Base-by-base conservation (phyloP, 1,140 invertebrate genomes). In the Drosophila nigromelanica region DNA sequence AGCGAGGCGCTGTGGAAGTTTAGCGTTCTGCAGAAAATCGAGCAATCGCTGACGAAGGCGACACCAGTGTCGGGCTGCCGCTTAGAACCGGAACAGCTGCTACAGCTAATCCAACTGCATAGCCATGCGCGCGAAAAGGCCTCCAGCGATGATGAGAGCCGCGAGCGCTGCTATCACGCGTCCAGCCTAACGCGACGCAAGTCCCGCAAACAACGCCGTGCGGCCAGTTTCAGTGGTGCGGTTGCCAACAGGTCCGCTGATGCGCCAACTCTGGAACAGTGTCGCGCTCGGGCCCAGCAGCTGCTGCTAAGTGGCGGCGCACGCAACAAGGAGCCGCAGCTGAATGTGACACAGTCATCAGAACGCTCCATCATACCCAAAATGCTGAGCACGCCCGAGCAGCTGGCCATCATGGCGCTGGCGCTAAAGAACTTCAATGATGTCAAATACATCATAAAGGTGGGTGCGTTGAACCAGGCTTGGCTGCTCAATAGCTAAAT, bases 401-500 rank as follows among this genome's bases (percentile, higher is more conserved):
- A 91, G 43, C 52, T 92, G 52, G 91, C 89, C 3, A 91, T 91
- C n/a, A 77, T 91, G 85, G 81, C 89, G 0, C 45, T 92, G 37
- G 85, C 85, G 0, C 54, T 89, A 0, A 91, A 90, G 37, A 89
- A 91, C 51, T 90, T 91, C 2, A 76, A 76, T n/a, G 90, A 90
- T 72, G 90, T 86, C 12, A 92, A 92, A 51, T 70, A 81, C n/a
- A 92, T 92, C 7, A 90, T 92, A 45, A 77, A 92, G 78, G 91
- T 90, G 45, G 72, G 73, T 61, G 7, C 2, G 5, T 7, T 37
- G 1, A 35, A 8, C 15, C 6, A 0, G 3, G 1, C 12, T 48
- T 15, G 11, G 3, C 10, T 8, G 10, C 1, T 10, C 4, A 6
- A 52, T 10, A 27, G 11, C 6, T 30, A 18, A 33, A 58, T 7